Conservation (phyloP, 2,797 vertebrate species). For the Cirrhinus molitorella region DNA sequence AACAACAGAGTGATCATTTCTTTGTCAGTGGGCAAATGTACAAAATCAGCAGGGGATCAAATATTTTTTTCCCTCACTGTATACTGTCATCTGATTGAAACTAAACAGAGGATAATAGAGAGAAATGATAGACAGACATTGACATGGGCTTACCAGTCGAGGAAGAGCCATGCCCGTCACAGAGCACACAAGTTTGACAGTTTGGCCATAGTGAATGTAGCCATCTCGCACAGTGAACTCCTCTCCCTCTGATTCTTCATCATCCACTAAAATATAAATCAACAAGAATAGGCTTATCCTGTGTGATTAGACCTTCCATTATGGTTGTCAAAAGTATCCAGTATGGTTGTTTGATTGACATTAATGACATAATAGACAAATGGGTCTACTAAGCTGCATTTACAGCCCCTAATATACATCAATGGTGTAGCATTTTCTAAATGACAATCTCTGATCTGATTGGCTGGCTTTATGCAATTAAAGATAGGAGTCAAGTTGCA, state of each 20-base stretch:
- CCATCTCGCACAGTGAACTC: slow-evolving; percentile 98
- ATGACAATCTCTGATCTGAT: background rate
- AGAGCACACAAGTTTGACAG: slow-evolving; percentile 97
- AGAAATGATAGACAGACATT: slow-evolving; percentile 5
- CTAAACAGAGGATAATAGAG: slow-evolving; percentile 10
- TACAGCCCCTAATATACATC: background rate
- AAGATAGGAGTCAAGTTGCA: background rate
- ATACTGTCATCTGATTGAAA: background rate
- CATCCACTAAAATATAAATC: slow-evolving; percentile 86
- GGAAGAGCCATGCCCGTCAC: slow-evolving; percentile 99
- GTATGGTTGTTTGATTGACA: background rate
- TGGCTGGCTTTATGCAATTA: background rate
- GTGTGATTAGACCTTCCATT: background rate
- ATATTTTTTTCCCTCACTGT: no score
- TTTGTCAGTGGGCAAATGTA: no score
- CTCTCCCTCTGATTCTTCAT: slow-evolving; percentile 98
- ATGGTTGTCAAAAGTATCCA: background rate
- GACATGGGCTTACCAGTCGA: slow-evolving; percentile 86
- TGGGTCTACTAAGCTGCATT: background rate
- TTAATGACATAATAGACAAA: background rate
- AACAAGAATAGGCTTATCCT: background rate
- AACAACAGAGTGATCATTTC: no score
- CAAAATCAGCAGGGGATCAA: no score
- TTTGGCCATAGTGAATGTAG: slow-evolving; percentile 98
- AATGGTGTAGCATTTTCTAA: background rate